Conservation (phyloP, 1,140 invertebrate genomes). For the Diploscapter pachys region DNA sequence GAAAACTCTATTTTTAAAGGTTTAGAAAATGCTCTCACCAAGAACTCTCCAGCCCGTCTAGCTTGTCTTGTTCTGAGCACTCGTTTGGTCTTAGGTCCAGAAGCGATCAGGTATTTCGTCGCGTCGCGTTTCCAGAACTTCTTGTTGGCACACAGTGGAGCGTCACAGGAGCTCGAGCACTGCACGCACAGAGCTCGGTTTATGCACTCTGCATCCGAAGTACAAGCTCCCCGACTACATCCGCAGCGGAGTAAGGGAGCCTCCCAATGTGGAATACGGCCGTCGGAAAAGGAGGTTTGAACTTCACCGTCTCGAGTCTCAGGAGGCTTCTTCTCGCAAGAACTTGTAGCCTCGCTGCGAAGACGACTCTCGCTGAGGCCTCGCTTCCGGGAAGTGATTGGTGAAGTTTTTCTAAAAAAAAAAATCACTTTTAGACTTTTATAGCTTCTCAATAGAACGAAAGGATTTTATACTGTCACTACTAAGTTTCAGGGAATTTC, state of each 20-base stretch:
- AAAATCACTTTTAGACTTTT: not conserved
- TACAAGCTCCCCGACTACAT: conserved; percentile 21
- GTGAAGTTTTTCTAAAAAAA: not conserved
- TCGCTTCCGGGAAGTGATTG: conserved; percentile 1
- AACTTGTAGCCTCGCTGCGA: too few relatives aligned
- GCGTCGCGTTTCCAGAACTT: conserved; percentile 31
- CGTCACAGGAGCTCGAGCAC: conserved; percentile 6
- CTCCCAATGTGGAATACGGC: conserved; percentile 7
- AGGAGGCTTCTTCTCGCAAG: not conserved
- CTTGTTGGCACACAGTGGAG: conserved; percentile 15
- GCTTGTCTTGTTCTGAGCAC: conserved; percentile 13
- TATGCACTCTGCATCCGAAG: conserved; percentile 26
- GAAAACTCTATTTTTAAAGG: too few relatives aligned
- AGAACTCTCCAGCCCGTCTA: conserved; percentile 23
- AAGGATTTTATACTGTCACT: too few relatives aligned
- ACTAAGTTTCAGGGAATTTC: too few relatives aligned
- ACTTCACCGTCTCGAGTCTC: conserved; percentile 16
- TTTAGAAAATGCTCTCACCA: not conserved
- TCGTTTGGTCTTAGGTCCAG: conserved; percentile 7
- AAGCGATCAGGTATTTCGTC: conserved; percentile 2
- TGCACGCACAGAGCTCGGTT: conserved; percentile 24
- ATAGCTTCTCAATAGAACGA: too few relatives aligned
- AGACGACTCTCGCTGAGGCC: not conserved
- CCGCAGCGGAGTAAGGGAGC: conserved; percentile 19
- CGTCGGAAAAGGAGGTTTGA: conserved; percentile 6